Percentiles rank a stretch among this genome's conserved stretches.
These are phyloP conservation scores for Limenitis camilla DNA, from an alignment of 2,888 invertebrate genomes.

Conservation along the genomic window DNA sequence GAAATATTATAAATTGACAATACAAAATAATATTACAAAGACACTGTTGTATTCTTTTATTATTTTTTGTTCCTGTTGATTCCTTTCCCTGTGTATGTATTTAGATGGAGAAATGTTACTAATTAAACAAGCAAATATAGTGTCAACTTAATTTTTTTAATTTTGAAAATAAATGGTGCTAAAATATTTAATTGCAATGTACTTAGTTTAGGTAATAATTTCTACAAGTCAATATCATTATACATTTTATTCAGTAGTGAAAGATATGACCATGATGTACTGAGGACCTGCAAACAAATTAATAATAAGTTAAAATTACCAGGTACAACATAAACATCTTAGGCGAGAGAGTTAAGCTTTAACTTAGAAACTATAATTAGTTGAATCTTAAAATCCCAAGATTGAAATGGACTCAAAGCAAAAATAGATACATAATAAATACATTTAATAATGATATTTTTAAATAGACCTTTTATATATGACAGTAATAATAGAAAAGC, in stretches of 20 bases:
- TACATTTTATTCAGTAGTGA: conserved; percentile 32
- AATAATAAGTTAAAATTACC: too few species aligned
- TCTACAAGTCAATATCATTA: conserved; percentile 18
- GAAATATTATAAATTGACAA: conserved; percentile 72
- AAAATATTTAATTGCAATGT: background rate
- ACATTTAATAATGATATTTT: too few species aligned
- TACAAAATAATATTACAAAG: conserved; percentile 60
- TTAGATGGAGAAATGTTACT: too few species aligned
- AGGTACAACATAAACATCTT: too few species aligned
- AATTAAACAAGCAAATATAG: too few species aligned
- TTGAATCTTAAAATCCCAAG: conserved; percentile 30
- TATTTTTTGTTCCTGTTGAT: too few species aligned
- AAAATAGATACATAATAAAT: too few species aligned
- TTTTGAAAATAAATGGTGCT: background rate
- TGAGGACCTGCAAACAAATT: background rate
- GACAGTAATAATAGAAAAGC: too few species aligned
- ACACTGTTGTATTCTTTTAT: conserved; percentile 21
- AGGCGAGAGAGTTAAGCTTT: background rate
- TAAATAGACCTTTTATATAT: too few species aligned
- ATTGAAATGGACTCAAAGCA: too few species aligned
- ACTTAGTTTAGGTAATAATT: background rate
- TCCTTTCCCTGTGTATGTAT: too few species aligned
- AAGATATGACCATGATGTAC: conserved; percentile 29
- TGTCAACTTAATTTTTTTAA: background rate
- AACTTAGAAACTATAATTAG: conserved; percentile 30